phyloP scores from a whole-genome alignment of 2,113 vertebrate genomes.

The Xenopus laevis region DNA sequence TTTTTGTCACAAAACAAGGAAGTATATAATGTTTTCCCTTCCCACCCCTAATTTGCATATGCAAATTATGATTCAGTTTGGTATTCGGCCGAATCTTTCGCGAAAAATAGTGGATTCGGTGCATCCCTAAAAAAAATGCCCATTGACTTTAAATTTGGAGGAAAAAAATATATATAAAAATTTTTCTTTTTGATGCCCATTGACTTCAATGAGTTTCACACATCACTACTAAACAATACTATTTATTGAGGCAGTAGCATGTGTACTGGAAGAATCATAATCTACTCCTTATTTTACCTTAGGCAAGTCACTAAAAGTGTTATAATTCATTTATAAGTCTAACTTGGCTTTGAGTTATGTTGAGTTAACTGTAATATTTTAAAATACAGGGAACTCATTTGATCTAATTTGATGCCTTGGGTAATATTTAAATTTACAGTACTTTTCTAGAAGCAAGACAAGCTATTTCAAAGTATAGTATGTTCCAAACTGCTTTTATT shows the following conservation, averaged over 20 bases:
- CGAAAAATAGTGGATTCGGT: too few species aligned
- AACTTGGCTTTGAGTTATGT: conserved; percentile 13
- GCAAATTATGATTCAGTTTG: too few species aligned
- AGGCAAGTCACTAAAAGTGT: conserved; percentile 36
- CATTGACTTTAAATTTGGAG: too few species aligned
- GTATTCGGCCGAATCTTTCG: too few species aligned
- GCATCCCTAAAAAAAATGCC: too few species aligned
- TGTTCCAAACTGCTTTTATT: background rate
- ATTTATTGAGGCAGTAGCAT: background rate
- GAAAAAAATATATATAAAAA: too few species aligned
- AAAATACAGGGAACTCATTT: conserved; percentile 24
- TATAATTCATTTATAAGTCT: conserved; percentile 32
- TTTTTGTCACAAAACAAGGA: too few species aligned
- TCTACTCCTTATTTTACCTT: conserved; percentile 14
- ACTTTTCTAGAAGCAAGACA: conserved; percentile 1
- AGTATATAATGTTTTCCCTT: too few species aligned
- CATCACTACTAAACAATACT: background rate
- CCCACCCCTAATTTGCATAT: too few species aligned
- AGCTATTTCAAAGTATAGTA: background rate
- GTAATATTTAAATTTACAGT: conserved; percentile 25
- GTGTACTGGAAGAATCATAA: background rate
- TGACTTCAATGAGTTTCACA: too few species aligned
- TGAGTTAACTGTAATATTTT: conserved; percentile 18
- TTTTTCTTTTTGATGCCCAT: too few species aligned
- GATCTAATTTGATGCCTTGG: conserved; percentile 16